Evolutionary conservation across 2,113 vertebrate species (phyloP).

Genomic region (Andinoacara biseriatus): DNA sequence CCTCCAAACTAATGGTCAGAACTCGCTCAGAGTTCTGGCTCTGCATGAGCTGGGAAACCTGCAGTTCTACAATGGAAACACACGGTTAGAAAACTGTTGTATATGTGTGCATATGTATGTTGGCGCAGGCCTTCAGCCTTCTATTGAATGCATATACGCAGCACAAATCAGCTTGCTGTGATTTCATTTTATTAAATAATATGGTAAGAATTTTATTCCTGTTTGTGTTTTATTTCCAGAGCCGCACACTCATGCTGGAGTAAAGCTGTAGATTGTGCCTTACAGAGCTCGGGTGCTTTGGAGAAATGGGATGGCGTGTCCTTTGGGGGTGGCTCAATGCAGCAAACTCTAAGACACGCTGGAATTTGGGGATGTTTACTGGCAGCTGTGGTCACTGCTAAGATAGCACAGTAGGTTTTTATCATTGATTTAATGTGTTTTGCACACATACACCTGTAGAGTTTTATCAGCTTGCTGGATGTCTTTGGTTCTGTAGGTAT

Average conservation of each 20-base stretch:
- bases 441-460: background rate
- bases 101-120: background rate
- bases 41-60: slow-evolving; percentile 92
- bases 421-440: background rate
- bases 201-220: background rate
- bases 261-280: slow-evolving; percentile 88
- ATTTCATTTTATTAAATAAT: background rate
- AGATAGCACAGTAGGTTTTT: slow-evolving; percentile 92
- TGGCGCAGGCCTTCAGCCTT: background rate
- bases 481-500: slow-evolving; percentile 79
- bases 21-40: slow-evolving; percentile 86
- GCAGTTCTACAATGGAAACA: slow-evolving; percentile 85
- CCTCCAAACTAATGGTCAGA: slow-evolving; percentile 82
- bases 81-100: slow-evolving; percentile 76
- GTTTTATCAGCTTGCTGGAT: background rate
- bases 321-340: slow-evolving; percentile 73
- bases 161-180: background rate
- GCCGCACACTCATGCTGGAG: slow-evolving; percentile 88
- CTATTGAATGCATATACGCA: background rate
- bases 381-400: slow-evolving; percentile 88
- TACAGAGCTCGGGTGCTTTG: slow-evolving; percentile 81
- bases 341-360: slow-evolving; percentile 83
- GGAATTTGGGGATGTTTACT: slow-evolving; percentile 94
- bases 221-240: slow-evolving; percentile 71
- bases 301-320: slow-evolving; percentile 86